phyloP scores from a whole-genome alignment of 2,888 invertebrate genomes.

The Orthosia gracilis region DNA sequence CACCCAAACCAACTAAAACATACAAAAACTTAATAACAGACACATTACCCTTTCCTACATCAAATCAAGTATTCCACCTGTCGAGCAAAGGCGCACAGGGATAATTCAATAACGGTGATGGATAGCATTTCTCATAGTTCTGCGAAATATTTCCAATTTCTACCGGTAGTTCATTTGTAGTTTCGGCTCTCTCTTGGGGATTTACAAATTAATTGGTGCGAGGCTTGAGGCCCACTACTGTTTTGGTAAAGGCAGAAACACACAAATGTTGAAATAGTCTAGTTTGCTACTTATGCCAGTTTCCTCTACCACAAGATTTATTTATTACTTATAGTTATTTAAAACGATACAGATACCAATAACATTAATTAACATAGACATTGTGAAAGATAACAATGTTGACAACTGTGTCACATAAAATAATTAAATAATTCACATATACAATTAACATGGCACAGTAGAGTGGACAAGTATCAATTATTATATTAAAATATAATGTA shows the following conservation, averaged over 20 bases:
- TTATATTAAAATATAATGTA: too few species aligned
- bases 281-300: neutral
- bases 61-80: constrained; percentile 18
- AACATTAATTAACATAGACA: too few species aligned
- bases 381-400: too few species aligned
- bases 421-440: too few species aligned
- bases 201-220: constrained; percentile 17
- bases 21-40: constrained; percentile 12
- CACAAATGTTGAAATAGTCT: neutral
- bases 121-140: constrained; percentile 16
- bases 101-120: constrained; percentile 40
- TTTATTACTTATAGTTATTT: too few species aligned
- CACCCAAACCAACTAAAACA: neutral
- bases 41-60: neutral
- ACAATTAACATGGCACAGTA: too few species aligned
- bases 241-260: neutral
- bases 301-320: too few species aligned
- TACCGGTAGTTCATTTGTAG: neutral
- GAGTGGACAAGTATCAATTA: too few species aligned
- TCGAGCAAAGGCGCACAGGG: neutral
- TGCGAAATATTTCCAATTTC: constrained; percentile 8
- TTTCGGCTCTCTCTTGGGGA: neutral
- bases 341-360: too few species aligned
- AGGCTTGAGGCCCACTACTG: neutral
- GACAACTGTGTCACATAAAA: too few species aligned